Conservation (phyloP, 2,888 invertebrate genomes). For the Liopterus haemorrhoidalis region DNA sequence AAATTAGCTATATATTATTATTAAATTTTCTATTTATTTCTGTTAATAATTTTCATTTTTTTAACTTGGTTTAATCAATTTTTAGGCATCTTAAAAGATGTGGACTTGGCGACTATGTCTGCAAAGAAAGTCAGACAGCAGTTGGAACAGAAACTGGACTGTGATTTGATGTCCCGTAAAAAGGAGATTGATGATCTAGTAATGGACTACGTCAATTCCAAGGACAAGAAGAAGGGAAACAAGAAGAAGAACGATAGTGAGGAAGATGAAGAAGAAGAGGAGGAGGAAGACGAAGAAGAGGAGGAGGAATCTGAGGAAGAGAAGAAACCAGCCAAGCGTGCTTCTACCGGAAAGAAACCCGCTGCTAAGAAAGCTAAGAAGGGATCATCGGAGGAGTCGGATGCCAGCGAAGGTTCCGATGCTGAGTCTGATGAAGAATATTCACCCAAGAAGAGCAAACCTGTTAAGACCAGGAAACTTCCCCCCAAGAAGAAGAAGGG, state of each 20-base stretch:
- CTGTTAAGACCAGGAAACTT: constrained; percentile 51
- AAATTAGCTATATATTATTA: background rate
- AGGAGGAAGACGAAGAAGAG: constrained; percentile 46
- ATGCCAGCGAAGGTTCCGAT: constrained; percentile 47
- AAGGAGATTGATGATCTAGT: constrained; percentile 83
- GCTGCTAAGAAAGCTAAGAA: constrained; percentile 50
- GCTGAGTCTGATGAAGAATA: constrained; percentile 57
- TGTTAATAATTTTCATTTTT: background rate
- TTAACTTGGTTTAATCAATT: constrained; percentile 27
- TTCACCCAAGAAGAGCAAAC: constrained; percentile 53
- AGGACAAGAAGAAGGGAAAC: constrained; percentile 45
- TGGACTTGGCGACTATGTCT: constrained; percentile 76
- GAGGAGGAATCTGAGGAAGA: constrained; percentile 49
- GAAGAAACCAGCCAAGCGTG: constrained; percentile 54
- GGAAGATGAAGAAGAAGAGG: constrained; percentile 49
- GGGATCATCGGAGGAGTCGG: constrained; percentile 47
- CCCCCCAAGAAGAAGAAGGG: constrained; percentile 57
- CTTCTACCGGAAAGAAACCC: constrained; percentile 49
- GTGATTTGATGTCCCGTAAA: constrained; percentile 71
- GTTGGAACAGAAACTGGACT: constrained; percentile 72
- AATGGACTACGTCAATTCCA: constrained; percentile 63
- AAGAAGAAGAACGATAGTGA: constrained; percentile 47
- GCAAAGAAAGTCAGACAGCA: constrained; percentile 85
- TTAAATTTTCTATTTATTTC: background rate
- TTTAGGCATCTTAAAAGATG: constrained; percentile 78